Percentiles rank a stretch among this genome's conserved stretches.
phyloP scores from a whole-genome alignment of 2,797 vertebrate species.

The Danio kyathit region DNA sequence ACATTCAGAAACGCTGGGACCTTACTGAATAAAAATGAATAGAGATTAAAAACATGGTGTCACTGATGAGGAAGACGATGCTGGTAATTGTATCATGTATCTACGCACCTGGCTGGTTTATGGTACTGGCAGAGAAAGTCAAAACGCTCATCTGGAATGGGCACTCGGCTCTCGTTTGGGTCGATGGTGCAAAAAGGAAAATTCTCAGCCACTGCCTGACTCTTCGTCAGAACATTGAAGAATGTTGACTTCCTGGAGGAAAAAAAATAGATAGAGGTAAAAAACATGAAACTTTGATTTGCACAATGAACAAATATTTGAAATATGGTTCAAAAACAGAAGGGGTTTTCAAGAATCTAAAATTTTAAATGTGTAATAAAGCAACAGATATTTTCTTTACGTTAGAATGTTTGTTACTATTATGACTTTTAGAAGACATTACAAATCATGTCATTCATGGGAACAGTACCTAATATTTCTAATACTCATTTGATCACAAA shows the following conservation, averaged over 20 bases:
- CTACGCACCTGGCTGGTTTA: slow-evolving; percentile 91
- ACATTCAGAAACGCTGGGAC: slow-evolving; percentile 97
- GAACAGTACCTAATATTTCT: no score
- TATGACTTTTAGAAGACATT: no score
- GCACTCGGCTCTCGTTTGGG: slow-evolving; percentile 97
- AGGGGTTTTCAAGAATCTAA: no score
- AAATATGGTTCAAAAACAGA: no score
- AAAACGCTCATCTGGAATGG: slow-evolving; percentile 94
- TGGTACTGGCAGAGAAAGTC: slow-evolving; percentile 95
- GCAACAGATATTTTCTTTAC: no score
- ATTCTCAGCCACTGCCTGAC: slow-evolving; percentile 94
- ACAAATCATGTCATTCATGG: no score
- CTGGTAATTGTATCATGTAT: background rate
- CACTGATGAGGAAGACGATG: background rate
- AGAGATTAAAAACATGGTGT: background rate
- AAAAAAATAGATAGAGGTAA: slow-evolving; percentile 18
- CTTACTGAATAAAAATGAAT: slow-evolving; percentile 82
- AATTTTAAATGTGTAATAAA: no score
- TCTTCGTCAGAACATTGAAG: slow-evolving; percentile 98
- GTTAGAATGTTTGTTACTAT: no score
- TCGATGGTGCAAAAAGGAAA: slow-evolving; percentile 99
- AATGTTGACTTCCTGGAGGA: slow-evolving; percentile 93
- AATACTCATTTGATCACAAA: no score
- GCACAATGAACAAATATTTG: background rate
- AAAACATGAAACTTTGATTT: background rate